phyloP scores from a whole-genome alignment of 1,140 invertebrate species.

The Drosophila bipectinata region DNA sequence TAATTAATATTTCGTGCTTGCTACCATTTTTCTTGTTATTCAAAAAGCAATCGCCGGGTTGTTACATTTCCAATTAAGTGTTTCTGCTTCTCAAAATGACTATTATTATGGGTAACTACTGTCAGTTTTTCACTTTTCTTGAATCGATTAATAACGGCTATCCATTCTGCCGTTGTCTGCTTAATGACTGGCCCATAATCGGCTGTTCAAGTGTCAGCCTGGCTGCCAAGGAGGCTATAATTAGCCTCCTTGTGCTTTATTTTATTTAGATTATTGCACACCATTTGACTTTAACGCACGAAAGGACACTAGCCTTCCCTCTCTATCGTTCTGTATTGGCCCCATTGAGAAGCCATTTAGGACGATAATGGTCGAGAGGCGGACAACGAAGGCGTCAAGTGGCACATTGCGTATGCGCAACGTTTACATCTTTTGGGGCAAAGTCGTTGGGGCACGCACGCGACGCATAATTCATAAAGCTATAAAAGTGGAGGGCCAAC shows the following conservation, averaged over 20 bases:
- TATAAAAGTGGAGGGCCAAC: conserved; percentile 59
- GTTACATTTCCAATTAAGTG: neutral
- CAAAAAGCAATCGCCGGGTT: neutral
- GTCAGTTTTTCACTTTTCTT: neutral
- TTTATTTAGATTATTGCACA: conserved; percentile 68
- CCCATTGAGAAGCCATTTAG: conserved; percentile 63
- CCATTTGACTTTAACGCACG: conserved; percentile 53
- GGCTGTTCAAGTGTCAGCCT: conserved; percentile 18
- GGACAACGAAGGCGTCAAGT: conserved; percentile 4
- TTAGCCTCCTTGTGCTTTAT: conserved; percentile 33
- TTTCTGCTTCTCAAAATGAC: neutral
- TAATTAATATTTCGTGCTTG: conserved; percentile 1
- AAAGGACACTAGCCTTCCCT: conserved; percentile 43
- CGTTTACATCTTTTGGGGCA: conserved; percentile 36
- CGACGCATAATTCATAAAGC: conserved; percentile 74
- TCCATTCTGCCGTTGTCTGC: conserved; percentile 30
- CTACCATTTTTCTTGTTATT: neutral
- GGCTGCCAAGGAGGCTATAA: conserved; percentile 32
- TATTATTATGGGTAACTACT: conserved; percentile 4
- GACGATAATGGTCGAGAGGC: conserved; percentile 36
- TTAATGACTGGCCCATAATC: conserved; percentile 34
- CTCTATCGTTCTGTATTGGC: conserved; percentile 13
- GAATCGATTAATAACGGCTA: conserved; percentile 35
- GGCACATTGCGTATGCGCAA: conserved; percentile 65
- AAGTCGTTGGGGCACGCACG: conserved; percentile 47